Percentiles rank a stretch among this genome's conserved stretches.
Evolutionary conservation across 2,888 invertebrate genomes (phyloP).

Genomic region (Octodonta nipae): DNA sequence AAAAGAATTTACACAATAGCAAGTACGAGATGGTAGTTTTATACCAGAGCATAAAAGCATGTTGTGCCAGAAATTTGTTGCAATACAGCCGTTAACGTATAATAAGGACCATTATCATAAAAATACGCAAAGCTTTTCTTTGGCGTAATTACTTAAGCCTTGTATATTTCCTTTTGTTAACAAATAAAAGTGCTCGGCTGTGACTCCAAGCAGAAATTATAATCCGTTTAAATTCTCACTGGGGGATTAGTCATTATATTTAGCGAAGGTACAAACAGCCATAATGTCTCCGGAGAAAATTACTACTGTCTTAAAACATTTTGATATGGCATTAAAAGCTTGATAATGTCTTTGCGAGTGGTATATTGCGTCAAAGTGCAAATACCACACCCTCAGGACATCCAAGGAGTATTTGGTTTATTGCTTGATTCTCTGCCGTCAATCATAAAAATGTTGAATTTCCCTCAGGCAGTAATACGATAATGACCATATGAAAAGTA

Average conservation of each 20-base stretch:
- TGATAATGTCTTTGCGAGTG: slow-evolving; percentile 5
- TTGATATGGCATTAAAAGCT: slow-evolving; percentile 5
- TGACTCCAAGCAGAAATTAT: slow-evolving; percentile 13
- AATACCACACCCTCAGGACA: too few species aligned
- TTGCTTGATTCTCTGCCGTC: too few species aligned
- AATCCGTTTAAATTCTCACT: slow-evolving; percentile 16
- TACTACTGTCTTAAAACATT: slow-evolving; percentile 7
- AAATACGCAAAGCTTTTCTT: slow-evolving; percentile 17
- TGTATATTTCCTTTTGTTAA: slow-evolving; percentile 18
- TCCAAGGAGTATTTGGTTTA: too few species aligned
- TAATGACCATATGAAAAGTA: too few species aligned
- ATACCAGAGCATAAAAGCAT: too few species aligned
- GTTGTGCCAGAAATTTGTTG: slow-evolving; percentile 19
- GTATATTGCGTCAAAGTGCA: too few species aligned
- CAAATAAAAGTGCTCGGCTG: slow-evolving; percentile 13
- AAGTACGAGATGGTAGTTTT: too few species aligned
- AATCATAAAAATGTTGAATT: too few species aligned
- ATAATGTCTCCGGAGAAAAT: slow-evolving; percentile 6
- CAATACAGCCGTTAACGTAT: slow-evolving; percentile 5
- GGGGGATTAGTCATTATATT: slow-evolving; percentile 6
- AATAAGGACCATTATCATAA: slow-evolving; percentile 9
- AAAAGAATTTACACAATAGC: too few species aligned
- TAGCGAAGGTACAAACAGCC: slow-evolving; percentile 5
- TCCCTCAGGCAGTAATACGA: too few species aligned
- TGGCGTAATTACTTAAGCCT: slow-evolving; percentile 24